phyloP scores from a whole-genome alignment of 2,113 vertebrate species.

The Oncorhynchus gorbuscha region DNA sequence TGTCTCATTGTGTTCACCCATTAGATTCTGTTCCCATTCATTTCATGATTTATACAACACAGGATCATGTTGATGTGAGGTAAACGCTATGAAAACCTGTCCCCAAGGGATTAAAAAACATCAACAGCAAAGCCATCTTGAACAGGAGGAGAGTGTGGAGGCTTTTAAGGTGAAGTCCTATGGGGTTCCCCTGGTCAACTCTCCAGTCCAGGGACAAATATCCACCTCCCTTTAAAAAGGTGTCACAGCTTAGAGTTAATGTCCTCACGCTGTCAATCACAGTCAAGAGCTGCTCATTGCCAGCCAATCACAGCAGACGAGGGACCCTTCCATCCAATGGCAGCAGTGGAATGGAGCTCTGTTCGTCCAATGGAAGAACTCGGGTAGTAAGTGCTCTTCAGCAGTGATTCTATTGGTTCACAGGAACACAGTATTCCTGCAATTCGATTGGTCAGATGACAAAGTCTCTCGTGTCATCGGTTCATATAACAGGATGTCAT shows the following conservation, averaged over 20 bases:
- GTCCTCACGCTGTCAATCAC: slow-evolving; percentile 36
- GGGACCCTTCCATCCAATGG: slow-evolving; percentile 26
- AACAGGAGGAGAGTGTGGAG: slow-evolving; percentile 50
- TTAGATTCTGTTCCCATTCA: too few relatives aligned
- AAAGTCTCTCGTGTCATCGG: slow-evolving; percentile 23
- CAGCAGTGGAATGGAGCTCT: slow-evolving; percentile 35
- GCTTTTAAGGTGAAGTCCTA: slow-evolving; percentile 48
- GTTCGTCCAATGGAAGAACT: slow-evolving; percentile 29
- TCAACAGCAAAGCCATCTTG: slow-evolving; percentile 51
- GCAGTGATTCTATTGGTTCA: slow-evolving; percentile 49
- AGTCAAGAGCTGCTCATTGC: slow-evolving; percentile 48
- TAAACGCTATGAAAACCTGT: too few relatives aligned
- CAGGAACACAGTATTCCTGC: slow-evolving; percentile 29
- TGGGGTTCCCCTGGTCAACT: slow-evolving; percentile 18
- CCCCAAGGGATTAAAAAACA: slow-evolving; percentile 33
- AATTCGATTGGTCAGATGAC: slow-evolving; percentile 20
- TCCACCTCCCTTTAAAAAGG: slow-evolving; percentile 24
- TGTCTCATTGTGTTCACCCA: too few relatives aligned
- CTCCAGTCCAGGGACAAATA: slow-evolving; percentile 29
- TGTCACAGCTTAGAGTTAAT: slow-evolving; percentile 36
- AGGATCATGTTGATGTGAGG: too few relatives aligned
- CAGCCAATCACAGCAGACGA: slow-evolving; percentile 49
- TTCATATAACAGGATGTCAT: slow-evolving; percentile 15
- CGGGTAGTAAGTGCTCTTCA: slow-evolving; percentile 66
- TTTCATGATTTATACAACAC: too few relatives aligned